Percentiles rank a stretch among this genome's conserved stretches.
These are phyloP conservation scores for Siphonodentalium dalli DNA, from an alignment of 2,888 invertebrate species.

Conservation along the genomic window DNA sequence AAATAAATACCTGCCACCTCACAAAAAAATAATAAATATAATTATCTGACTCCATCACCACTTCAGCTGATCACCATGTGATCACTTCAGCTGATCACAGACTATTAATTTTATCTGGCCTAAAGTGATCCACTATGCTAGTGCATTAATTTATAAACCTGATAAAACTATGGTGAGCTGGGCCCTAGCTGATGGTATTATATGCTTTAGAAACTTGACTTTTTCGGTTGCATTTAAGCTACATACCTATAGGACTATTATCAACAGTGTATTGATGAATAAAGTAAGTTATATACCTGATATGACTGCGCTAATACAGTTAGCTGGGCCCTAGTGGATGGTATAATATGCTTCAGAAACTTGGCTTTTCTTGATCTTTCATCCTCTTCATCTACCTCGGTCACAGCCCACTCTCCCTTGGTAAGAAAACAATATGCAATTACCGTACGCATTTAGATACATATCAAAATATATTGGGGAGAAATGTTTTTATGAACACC, in stretches of 20 bases:
- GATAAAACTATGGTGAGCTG: too few relatives aligned
- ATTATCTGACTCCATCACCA: too few relatives aligned
- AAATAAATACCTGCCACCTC: too few relatives aligned
- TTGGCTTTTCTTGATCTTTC: constrained; percentile 70
- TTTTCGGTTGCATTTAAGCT: too few relatives aligned
- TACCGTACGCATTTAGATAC: not conserved
- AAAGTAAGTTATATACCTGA: constrained; percentile 73
- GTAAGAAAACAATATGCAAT: not conserved
- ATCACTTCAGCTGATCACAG: too few relatives aligned
- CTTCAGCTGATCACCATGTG: too few relatives aligned
- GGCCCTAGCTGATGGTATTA: constrained; percentile 71
- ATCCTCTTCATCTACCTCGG: constrained; percentile 71
- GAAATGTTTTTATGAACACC: not conserved
- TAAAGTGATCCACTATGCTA: too few relatives aligned
- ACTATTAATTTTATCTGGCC: too few relatives aligned
- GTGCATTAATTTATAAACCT: too few relatives aligned
- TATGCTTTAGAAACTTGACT: constrained; percentile 72
- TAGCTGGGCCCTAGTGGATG: constrained; percentile 71
- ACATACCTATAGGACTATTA: too few relatives aligned
- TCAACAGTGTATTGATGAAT: too few relatives aligned
- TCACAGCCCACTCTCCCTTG: constrained; percentile 71
- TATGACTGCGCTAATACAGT: constrained; percentile 77
- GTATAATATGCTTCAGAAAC: constrained; percentile 72
- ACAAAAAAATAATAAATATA: too few relatives aligned
- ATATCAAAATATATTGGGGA: not conserved